Evolutionary conservation across 2,888 invertebrate genomes (phyloP).

Genomic region (Smittia aterrima): DNA sequence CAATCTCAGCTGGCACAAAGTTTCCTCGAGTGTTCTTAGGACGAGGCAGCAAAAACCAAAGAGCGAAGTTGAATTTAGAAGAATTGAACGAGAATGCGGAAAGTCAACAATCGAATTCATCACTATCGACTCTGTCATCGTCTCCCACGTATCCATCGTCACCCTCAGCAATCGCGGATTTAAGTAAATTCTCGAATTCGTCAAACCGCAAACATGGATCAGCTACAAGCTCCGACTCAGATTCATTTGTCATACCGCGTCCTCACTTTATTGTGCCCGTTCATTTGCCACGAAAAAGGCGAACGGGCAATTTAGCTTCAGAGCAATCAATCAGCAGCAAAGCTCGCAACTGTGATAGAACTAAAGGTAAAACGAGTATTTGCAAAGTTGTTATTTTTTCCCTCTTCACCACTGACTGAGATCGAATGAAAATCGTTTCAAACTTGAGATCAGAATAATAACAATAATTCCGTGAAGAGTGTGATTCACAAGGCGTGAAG

Average conservation of each 20-base stretch:
- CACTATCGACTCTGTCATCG: constrained; percentile 18
- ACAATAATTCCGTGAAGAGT: neutral
- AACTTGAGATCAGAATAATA: no score
- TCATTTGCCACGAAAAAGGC: constrained; percentile 70
- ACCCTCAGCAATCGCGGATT: neutral
- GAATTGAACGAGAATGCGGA: neutral
- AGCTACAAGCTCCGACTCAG: constrained; percentile 57
- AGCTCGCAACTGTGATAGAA: neutral
- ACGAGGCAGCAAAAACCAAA: constrained; percentile 13
- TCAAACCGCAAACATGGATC: constrained; percentile 1
- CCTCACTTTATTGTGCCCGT: constrained; percentile 85
- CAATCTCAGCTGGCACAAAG: constrained; percentile 42
- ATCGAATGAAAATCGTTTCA: no score
- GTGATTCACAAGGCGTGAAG: neutral
- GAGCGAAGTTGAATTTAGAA: constrained; percentile 4
- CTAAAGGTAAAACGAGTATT: constrained; percentile 20
- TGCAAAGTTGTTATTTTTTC: neutral
- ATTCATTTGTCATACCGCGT: constrained; percentile 78
- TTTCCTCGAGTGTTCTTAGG: constrained; percentile 41
- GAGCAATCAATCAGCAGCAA: constrained; percentile 49
- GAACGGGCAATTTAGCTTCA: constrained; percentile 72
- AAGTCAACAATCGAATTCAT: neutral
- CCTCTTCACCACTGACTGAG: neutral
- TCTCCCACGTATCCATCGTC: neutral
- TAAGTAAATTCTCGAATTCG: neutral